Conservation (phyloP, 2,797 vertebrate species). For the Discoglossus pictus region DNA sequence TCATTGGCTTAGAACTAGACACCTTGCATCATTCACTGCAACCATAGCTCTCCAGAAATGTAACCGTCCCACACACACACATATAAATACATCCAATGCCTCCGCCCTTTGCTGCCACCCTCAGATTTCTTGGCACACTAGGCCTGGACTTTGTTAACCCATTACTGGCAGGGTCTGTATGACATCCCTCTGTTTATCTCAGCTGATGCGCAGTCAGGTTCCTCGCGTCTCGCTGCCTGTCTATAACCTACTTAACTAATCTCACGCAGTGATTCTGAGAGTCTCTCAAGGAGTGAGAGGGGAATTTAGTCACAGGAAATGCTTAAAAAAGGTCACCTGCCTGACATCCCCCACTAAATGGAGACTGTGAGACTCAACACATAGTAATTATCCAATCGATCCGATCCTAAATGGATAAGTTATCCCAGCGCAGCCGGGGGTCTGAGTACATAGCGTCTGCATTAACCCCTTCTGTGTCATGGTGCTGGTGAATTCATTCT, state of each 20-base stretch:
- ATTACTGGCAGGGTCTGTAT: too few relatives aligned
- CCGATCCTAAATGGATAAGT: conserved; percentile 46
- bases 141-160: too few relatives aligned
- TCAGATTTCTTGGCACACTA: too few relatives aligned
- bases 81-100: too few relatives aligned
- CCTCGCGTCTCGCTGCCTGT: conserved; percentile 16
- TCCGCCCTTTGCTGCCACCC: too few relatives aligned
- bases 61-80: too few relatives aligned
- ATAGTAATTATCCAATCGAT: conserved; percentile 50
- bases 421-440: conserved; percentile 25
- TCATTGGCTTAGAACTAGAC: too few relatives aligned
- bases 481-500: too few relatives aligned
- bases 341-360: conserved; percentile 45
- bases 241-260: conserved; percentile 41
- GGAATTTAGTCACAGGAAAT: conserved; percentile 49
- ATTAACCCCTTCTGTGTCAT: conserved; percentile 16
- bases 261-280: conserved; percentile 28
- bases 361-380: conserved; percentile 41
- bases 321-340: conserved; percentile 42
- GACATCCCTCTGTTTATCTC: conserved; percentile 45
- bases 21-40: too few relatives aligned
- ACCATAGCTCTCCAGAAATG: too few relatives aligned
- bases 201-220: conserved; percentile 26
- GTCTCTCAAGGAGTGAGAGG: conserved; percentile 38
- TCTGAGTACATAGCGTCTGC: conserved; percentile 25